Conservation (phyloP, 2,113 vertebrate species). For the Menura novaehollandiae region DNA sequence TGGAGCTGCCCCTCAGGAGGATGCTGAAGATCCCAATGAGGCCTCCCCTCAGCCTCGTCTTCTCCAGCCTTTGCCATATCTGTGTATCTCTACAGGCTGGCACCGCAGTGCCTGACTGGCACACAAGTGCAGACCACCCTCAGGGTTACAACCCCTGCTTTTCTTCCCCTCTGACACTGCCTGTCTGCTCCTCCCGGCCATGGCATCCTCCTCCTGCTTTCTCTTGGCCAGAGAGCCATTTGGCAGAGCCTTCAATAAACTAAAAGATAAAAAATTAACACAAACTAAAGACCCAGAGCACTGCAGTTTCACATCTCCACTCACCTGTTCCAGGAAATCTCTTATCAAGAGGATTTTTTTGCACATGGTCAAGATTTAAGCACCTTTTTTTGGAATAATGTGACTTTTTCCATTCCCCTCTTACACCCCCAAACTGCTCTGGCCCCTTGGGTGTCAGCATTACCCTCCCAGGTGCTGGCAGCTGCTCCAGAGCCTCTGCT, state of each 20-base stretch:
- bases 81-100: neutral
- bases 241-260: neutral
- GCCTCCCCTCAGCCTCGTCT: neutral
- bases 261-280: neutral
- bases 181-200: neutral
- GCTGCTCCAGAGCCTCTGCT: neutral
- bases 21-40: neutral
- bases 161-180: neutral
- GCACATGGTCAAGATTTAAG: neutral
- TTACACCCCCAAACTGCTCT: neutral
- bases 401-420: neutral
- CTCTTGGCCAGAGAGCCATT: neutral
- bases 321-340: neutral
- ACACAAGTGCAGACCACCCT: neutral
- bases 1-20: neutral
- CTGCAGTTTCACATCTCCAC: neutral
- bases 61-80: neutral
- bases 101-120: rapidly evolving
- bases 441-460: too few species aligned
- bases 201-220: neutral
- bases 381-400: neutral
- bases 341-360: neutral
- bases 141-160: neutral
- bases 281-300: neutral
- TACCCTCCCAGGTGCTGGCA: neutral